Evolutionary conservation across 2,888 invertebrate species (phyloP).

Genomic region (Nemotelus nigrinus): DNA sequence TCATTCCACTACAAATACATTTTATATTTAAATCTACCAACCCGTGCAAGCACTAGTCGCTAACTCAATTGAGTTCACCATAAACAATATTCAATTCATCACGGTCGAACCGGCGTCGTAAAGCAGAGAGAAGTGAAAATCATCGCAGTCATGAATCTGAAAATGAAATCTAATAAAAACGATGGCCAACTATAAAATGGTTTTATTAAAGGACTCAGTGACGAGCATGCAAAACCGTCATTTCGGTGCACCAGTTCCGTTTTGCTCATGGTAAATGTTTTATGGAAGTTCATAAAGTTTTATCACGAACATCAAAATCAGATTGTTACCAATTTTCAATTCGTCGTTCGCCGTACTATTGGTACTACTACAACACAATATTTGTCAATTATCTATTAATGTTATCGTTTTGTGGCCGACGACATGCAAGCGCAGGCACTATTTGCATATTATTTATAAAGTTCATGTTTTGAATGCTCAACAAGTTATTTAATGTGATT

Average conservation of each 20-base stretch:
- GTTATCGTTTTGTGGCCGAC: constrained; percentile 6
- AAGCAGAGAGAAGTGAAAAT: constrained; percentile 16
- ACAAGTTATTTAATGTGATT: background rate
- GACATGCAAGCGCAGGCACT: background rate
- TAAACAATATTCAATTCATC: no score
- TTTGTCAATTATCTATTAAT: constrained; percentile 40
- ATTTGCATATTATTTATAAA: background rate
- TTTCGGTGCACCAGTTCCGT: background rate
- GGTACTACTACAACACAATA: constrained; percentile 16
- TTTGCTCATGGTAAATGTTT: constrained; percentile 6
- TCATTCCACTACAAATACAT: no score
- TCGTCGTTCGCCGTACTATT: background rate
- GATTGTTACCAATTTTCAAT: constrained; percentile 39
- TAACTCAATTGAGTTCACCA: no score
- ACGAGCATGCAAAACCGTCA: constrained; percentile 9
- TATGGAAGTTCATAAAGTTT: constrained; percentile 39
- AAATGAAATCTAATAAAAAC: constrained; percentile 28
- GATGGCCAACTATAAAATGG: constrained; percentile 39
- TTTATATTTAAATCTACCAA: no score
- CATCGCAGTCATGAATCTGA: constrained; percentile 13
- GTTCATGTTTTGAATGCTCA: background rate
- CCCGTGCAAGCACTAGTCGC: no score
- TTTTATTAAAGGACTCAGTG: constrained; percentile 24
- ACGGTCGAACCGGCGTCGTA: no score
- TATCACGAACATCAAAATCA: constrained; percentile 39